Base-by-base conservation (phyloP, 2,888 invertebrate species). In the Chrysopilus asiliformis region DNA sequence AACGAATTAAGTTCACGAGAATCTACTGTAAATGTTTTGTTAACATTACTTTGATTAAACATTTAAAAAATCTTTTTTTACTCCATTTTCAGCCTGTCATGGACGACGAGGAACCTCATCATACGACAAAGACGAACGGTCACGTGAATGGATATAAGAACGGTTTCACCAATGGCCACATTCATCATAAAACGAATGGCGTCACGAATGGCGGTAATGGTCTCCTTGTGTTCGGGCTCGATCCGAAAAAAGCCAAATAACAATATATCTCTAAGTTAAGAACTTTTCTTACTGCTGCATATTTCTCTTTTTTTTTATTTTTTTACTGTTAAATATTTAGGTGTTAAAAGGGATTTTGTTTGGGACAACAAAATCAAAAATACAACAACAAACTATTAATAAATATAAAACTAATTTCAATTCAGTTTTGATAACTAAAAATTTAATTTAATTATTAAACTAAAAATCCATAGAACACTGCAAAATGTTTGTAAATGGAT, bases 81-180 rank as follows among this genome's bases (percentile, higher is more conserved):
- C 28, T 41, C 45, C 41, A 39, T 47, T 62, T 65, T 2, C 68
- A 79, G 79, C 74, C 79, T 44, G 71, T 82, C n/a, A 55, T 78
- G 56, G 77, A 72, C 19, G 67, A 67, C 39, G 64, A 65, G 32
- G 49, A 50, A 13, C 39, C 44, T 14, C 50, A 49, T 41, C 52
- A 55, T 27, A 56, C 55, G 14, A 56, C 46, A 35, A 34, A 47
- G 42, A 32, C 44, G 15, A 57, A 57, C 40, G 49, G 52, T 2
- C 42, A 47, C 17, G 10, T 27, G 26, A 51, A 49, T 16, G 50
- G 47, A 30, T 43, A 43, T 31, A 38, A 41, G 37, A 59, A 64
- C 39, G 54, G 53, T 13, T 54, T 53, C 38, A 43, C 47, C 32
- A 42, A 45, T 32, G 55, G 55, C 33, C 51, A 56, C 37, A 45